Evolutionary conservation across 1,140 invertebrate species (phyloP).

Genomic region (Mactra quadrangularis): DNA sequence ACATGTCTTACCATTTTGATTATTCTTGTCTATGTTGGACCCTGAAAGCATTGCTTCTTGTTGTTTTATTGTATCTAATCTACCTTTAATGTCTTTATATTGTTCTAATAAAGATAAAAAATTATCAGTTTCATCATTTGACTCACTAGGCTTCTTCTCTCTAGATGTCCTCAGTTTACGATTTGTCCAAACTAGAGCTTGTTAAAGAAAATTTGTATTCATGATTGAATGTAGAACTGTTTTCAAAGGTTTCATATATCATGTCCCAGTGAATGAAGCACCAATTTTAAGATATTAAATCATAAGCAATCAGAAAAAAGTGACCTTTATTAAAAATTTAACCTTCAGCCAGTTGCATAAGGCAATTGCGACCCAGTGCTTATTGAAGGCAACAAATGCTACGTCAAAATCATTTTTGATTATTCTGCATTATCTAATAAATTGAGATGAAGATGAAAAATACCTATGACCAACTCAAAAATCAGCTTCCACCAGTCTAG

Average conservation of each 20-base stretch:
- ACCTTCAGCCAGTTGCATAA: not conserved
- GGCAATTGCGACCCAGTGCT: not conserved
- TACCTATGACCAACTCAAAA: no score
- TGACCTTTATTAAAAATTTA: not conserved
- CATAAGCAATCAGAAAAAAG: not conserved
- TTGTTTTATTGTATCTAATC: slow-evolving; percentile 22
- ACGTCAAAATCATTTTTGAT: no score
- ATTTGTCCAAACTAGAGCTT: slow-evolving; percentile 27
- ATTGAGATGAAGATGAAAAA: no score
- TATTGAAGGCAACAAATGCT: no score
- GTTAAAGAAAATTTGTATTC: slow-evolving; percentile 1
- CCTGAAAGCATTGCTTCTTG: slow-evolving; percentile 1
- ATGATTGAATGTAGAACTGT: not conserved
- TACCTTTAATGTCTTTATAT: slow-evolving; percentile 30
- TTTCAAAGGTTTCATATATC: not conserved
- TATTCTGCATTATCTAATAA: no score
- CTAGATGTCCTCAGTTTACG: slow-evolving; percentile 26
- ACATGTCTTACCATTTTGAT: not conserved
- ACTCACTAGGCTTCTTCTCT: slow-evolving; percentile 2
- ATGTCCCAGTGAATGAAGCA: not conserved
- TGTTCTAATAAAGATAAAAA: not conserved
- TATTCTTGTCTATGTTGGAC: not conserved
- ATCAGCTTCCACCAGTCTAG: no score
- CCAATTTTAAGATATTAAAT: not conserved
- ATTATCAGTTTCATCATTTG: not conserved